Conservation (phyloP, 2,113 vertebrate genomes). For the Ia io region DNA sequence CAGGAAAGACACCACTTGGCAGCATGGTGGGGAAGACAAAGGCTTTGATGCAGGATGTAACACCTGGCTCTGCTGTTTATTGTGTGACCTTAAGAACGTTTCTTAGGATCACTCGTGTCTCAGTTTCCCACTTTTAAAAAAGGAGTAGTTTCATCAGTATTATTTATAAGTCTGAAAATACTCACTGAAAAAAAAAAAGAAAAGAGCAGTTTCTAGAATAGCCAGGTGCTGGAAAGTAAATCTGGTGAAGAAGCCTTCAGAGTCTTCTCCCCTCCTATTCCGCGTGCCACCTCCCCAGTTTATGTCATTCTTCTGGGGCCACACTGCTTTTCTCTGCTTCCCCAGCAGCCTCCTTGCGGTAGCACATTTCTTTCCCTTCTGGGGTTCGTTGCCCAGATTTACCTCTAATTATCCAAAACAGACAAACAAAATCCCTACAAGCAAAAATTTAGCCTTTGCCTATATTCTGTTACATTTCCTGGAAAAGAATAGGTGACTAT, state of each 20-base stretch:
- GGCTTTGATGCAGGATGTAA: background rate
- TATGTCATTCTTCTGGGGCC: background rate
- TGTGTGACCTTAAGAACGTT: background rate
- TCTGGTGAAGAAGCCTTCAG: background rate
- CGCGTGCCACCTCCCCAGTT: accelerated
- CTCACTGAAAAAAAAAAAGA: background rate
- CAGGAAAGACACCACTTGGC: background rate
- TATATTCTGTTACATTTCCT: background rate
- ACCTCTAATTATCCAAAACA: background rate
- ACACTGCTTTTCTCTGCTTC: background rate
- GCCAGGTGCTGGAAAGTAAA: background rate
- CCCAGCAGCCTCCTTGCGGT: background rate
- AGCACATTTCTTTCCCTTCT: background rate
- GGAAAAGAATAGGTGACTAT: background rate
- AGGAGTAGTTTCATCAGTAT: background rate
- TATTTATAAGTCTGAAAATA: background rate
- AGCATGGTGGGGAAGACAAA: background rate
- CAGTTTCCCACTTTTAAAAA: background rate
- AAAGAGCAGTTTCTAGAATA: background rate
- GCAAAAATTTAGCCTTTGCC: background rate
- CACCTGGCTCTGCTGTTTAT: background rate
- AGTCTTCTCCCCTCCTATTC: background rate
- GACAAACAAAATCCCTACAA: background rate
- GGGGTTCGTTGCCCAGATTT: background rate
- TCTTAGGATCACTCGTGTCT: background rate